phyloP scores from a whole-genome alignment of 2,797 vertebrate species.

The Tokudaia muenninki region DNA sequence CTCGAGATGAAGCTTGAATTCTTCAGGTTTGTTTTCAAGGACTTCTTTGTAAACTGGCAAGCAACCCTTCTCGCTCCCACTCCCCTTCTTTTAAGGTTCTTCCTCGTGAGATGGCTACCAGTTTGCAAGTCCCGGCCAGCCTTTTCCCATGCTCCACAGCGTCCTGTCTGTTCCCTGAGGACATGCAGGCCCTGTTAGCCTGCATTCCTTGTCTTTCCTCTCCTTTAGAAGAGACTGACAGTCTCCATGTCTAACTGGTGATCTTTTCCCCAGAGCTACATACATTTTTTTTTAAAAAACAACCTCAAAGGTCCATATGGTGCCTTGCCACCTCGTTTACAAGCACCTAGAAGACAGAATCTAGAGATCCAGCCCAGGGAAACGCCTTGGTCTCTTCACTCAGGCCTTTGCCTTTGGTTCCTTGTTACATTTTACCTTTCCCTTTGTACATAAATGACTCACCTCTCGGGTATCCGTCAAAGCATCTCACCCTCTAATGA shows the following conservation, averaged over 20 bases:
- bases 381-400: background rate
- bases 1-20: conserved; percentile 11
- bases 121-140: background rate
- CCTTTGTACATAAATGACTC: background rate
- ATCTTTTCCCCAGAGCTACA: background rate
- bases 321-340: background rate
- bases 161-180: background rate
- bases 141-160: background rate
- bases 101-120: background rate
- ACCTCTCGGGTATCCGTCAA: background rate
- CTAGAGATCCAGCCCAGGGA: background rate
- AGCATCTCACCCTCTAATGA: background rate
- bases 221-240: background rate
- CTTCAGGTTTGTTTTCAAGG: background rate
- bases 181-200: background rate
- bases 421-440: background rate
- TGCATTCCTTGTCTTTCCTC: background rate
- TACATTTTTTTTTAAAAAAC: background rate
- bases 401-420: background rate
- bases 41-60: background rate
- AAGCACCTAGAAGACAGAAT: background rate
- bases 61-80: background rate
- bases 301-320: background rate
- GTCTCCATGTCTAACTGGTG: background rate
- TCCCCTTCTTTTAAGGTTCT: background rate